These are phyloP conservation scores for Tetramorium parvispinum DNA, from an alignment of 1,140 invertebrate genomes.

Conservation along the genomic window DNA sequence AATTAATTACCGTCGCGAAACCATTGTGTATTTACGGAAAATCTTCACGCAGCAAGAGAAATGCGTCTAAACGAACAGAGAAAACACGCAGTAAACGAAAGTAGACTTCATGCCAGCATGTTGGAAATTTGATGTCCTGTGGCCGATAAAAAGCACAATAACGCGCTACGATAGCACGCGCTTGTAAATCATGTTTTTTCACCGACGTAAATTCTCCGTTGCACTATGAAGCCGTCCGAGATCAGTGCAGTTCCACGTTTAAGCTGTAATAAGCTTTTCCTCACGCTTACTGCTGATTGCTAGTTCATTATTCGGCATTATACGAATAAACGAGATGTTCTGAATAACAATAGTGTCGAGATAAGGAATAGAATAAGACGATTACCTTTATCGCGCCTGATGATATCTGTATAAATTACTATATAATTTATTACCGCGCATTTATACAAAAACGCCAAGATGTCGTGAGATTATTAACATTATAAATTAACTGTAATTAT, in stretches of 20 bases:
- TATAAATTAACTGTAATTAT: neutral
- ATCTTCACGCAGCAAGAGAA: neutral
- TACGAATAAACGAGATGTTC: slow-evolving; percentile 28
- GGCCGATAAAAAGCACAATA: slow-evolving; percentile 59
- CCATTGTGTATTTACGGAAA: neutral
- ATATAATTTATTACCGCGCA: neutral
- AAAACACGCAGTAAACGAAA: slow-evolving; percentile 37
- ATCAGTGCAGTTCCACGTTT: slow-evolving; percentile 39
- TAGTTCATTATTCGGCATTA: slow-evolving; percentile 48
- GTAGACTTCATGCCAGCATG: slow-evolving; percentile 16
- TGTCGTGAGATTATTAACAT: neutral
- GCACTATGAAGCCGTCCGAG: slow-evolving; percentile 41
- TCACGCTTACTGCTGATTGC: slow-evolving; percentile 32
- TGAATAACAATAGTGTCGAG: neutral
- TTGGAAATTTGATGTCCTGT: slow-evolving; percentile 55
- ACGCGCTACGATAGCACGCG: slow-evolving; percentile 29
- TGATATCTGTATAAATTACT: neutral
- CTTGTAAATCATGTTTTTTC: slow-evolving; percentile 55
- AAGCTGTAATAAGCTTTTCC: slow-evolving; percentile 56
- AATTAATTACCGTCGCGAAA: slow-evolving; percentile 20
- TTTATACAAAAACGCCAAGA: neutral
- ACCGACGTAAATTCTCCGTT: slow-evolving; percentile 33
- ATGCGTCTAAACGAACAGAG: neutral
- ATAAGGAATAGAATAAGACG: neutral
- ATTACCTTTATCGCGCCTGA: neutral